Base-by-base conservation (phyloP, 2,797 vertebrate genomes). In the Sebastes minor region DNA sequence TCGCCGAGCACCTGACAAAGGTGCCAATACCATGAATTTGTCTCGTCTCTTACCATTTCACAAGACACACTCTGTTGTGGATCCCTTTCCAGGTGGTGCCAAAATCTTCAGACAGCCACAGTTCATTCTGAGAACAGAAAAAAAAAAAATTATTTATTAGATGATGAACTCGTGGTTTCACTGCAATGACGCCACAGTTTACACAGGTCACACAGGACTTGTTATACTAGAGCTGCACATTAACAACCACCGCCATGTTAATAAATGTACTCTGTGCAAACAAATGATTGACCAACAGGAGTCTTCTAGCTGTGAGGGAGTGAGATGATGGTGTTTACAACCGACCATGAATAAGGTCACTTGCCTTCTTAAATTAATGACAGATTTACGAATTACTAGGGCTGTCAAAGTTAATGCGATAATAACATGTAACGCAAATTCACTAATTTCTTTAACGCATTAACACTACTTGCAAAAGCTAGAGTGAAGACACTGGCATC, bases 71-170 rank as follows among this genome's bases (percentile, higher is more conserved):
- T 64, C 90, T 96, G 87, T 94, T 93, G 53, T 98, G 96, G 89
- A 98, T 94, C 92, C 96, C 95, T 77, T 81, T 94, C 98, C 98
- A 99, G 61, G 64, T 95, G 71, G 35, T 89, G 27, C 97, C 97
- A 78, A 98, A 97, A 91, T 98, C 95, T 90, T 94, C 94, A 71
- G 98, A 98, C 82, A 99, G 78, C 98, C 97, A 99, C 78, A 99
- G 94, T 59, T 96, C 96, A 65, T 96, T 95, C 98, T 99, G 94
- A 86, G 89, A 91, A 63, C 5, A 78, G 27, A 69, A 73, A 74
- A 69, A 2, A 69, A 2, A 62, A 28, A 46, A 11, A 12, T 1
- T 2, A 61, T 22, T 20, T 13, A 32, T 76, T 57, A 63, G 71
- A 76, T 18, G 2, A 74, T 57, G 20, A 1, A 74, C 27, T 70